A percentile compares a stretch with the other conserved stretches of the same genome.
Conservation (phyloP, 37 sponge, comb jelly and placozoan species). For the Geodia barretti region DNA sequence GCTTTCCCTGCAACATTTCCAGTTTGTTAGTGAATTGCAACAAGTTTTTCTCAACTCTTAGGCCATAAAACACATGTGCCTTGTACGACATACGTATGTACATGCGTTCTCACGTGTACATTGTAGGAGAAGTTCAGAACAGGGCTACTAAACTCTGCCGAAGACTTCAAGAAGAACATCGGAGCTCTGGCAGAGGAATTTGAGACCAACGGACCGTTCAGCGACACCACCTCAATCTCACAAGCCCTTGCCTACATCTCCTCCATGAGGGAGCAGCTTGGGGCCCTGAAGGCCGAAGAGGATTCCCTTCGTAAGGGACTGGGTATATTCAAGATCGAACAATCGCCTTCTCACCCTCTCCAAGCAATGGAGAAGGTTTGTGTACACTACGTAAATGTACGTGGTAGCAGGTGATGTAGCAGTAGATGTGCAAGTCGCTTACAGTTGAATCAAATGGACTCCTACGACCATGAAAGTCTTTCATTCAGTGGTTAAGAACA, state of each 20-base stretch:
- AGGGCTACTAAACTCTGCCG: conserved; percentile 91
- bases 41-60: too few relatives aligned
- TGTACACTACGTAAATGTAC: too few relatives aligned
- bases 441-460: too few relatives aligned
- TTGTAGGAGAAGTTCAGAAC: conserved; percentile 92
- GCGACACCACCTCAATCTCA: conserved; percentile 42
- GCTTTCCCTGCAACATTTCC: background rate
- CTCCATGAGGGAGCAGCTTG: conserved; percentile 63
- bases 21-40: too few relatives aligned
- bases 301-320: conserved; percentile 81
- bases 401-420: too few relatives aligned
- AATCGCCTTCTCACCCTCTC: conserved; percentile 91
- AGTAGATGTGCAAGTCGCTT: too few relatives aligned
- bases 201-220: conserved; percentile 91
- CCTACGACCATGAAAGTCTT: too few relatives aligned
- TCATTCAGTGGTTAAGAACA: too few relatives aligned
- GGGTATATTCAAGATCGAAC: conserved; percentile 98
- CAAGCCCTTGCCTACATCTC: conserved; percentile 86
- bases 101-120: background rate
- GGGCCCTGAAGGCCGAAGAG: conserved; percentile 81
- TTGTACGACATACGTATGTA: too few relatives aligned
- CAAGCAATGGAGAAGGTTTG: conserved; percentile 82
- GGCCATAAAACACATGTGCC: too few relatives aligned
- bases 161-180: conserved; percentile 96
- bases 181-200: conserved; percentile 84